Evolutionary conservation across 2,888 invertebrate species (phyloP), one percentile per base, ranked within the genome.

Genomic region (Megamerina dolium): DNA sequence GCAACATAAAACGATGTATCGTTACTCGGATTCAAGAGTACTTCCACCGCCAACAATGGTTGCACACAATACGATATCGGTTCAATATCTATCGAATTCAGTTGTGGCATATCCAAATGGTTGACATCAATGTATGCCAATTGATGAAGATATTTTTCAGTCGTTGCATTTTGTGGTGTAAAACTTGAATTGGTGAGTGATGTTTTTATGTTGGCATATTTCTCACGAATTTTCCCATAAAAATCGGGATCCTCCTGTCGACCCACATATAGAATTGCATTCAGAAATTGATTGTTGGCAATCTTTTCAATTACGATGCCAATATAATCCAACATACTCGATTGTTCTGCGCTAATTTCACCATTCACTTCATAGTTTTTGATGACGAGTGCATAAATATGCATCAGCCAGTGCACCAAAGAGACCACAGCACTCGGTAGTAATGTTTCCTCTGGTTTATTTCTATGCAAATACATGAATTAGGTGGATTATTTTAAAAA

Each of bases 391-490:
- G 61, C 60, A 54, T 85, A 82, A 40, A 89, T 86, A 66, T 86
- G 85, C 27, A 89, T 70, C 27, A 91, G 73, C 91, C 91, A 91
- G 55, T 83, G 74, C 2, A 86, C 83, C 31, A 90, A 78, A 0
- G 87, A 84, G 13, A 91, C 77, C n/a, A 93, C 79, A 2, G 90
- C 82, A 41, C 82, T 81, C 1, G 91, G 86, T n/a, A 89, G 70
- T 13, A 88, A 77, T 55, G 87, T 83, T 68, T 93, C 92, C 64
- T 94, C 94, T 43, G 88, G 82, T 72, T 91, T 91, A 1, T 86
- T 85, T 49, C 87, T n/a, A n/a, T n/a, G n/a, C n/a, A n/a, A n/a
- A n/a, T n/a, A n/a, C n/a, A n/a, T n/a, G n/a, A n/a, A n/a, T n/a
- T n/a, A n/a, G n/a, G n/a, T n/a, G n/a, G n/a, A n/a, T n/a, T 10